Evolutionary conservation across 2,113 vertebrate genomes (phyloP), one percentile per base, ranked within the genome.

Genomic region (Chlorodrepanis virens): DNA sequence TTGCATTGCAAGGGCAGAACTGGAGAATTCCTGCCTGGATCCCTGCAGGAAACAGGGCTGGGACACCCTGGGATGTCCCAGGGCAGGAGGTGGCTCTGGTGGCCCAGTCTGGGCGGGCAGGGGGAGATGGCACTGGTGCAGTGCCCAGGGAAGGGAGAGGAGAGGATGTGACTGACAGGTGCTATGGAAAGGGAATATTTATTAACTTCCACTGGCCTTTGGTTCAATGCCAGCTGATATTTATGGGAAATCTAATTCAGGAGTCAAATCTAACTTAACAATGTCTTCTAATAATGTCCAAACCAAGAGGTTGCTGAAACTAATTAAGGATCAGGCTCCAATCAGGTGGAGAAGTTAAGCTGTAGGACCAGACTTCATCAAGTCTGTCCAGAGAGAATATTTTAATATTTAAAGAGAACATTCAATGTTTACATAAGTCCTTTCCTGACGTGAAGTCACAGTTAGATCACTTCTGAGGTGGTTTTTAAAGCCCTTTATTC

Each of bases 331-430:
- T 87, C 83, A 57, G 93, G 81, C 75, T 93, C 85, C 93, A 96
- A 91, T 84, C 79, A 90, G 93, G 90, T 77, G 74, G n/a, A 82
- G 78, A 61, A 83, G 92, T 92, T 92, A 96, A 97, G 90, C 87
- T 81, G 52, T 80, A 76, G 81, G 92, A 90, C 81, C 65, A 82
- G 82, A 87, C 91, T 96, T 96, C 95, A 97, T 97, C 96, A 96
- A 96, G 90, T 74, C 85, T 4, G 28, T 93, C 96, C 89, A 67
- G 75, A 86, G 92, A 96, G 93, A 96, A 87, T 90, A 87, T 88
- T 96, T 97, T 96, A 97, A 97, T 97, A 97, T 97, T 97, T 97
- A 96, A 97, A 97, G 89, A 93, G 91, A 92, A 84, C 90, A 90
- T n/a, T 92, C 87, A 91, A 37, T 96, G 95, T 97, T 96, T 96